A percentile compares a stretch with the other conserved stretches of the same genome.
phyloP scores from a whole-genome alignment of 2,888 invertebrate genomes.

The Drosophila imparisetae region DNA sequence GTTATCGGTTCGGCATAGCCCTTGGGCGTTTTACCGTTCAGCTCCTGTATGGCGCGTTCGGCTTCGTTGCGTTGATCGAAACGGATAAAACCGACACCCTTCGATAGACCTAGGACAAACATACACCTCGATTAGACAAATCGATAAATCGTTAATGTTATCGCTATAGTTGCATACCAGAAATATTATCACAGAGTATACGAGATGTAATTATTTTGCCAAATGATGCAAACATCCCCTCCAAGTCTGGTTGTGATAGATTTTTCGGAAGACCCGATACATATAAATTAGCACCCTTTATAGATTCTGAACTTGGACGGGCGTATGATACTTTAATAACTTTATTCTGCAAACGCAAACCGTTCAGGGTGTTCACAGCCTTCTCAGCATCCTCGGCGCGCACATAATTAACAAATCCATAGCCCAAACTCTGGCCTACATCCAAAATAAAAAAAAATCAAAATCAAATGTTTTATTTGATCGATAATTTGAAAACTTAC shows the following conservation, averaged over 20 bases:
- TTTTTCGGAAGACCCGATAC: constrained; percentile 98
- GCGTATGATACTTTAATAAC: constrained; percentile 99
- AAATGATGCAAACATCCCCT: constrained; percentile 96
- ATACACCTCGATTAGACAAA: constrained; percentile 1
- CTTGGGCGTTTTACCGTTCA: constrained; percentile 95
- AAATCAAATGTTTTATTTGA: background rate
- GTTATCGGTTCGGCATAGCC: constrained; percentile 95
- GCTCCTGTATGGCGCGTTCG: constrained; percentile 94
- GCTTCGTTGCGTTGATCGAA: constrained; percentile 97
- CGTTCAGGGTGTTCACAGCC: constrained; percentile 99
- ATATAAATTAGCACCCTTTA: constrained; percentile 99
- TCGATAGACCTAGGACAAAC: constrained; percentile 90
- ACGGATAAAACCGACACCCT: constrained; percentile 97
- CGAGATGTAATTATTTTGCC: constrained; percentile 98
- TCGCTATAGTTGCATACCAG: constrained; percentile 72
- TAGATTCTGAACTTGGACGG: constrained; percentile 98
- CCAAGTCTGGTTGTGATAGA: constrained; percentile 97
- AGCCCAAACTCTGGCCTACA: constrained; percentile 98
- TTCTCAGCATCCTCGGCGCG: constrained; percentile 99
- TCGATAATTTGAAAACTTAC: constrained; percentile 54
- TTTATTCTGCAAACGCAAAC: constrained; percentile 99
- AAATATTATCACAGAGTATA: constrained; percentile 96
- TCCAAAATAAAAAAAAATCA: background rate
- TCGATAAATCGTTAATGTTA: background rate
- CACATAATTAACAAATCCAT: constrained; percentile 99